Conservation (phyloP, 2,113 vertebrate genomes). For the Eubucco bourcierii region DNA sequence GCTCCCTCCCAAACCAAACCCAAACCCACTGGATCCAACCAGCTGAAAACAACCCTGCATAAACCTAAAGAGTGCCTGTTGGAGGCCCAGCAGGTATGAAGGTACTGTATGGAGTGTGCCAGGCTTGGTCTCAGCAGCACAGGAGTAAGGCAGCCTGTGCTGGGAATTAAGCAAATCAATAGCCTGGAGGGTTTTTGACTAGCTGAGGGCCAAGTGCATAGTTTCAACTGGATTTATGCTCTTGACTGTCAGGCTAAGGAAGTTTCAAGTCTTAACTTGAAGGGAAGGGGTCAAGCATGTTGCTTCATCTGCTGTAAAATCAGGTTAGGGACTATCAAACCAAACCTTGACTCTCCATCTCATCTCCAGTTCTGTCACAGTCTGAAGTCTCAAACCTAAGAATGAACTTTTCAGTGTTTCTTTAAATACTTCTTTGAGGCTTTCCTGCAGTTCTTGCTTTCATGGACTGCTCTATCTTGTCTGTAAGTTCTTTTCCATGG, state of each 20-base stretch:
- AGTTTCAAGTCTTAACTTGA: neutral
- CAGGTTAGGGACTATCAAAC: neutral
- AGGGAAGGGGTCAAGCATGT: neutral
- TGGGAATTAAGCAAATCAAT: neutral
- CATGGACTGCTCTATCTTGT: neutral
- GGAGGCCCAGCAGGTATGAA: neutral
- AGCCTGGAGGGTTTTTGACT: neutral
- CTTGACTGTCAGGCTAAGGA: neutral
- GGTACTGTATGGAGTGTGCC: neutral
- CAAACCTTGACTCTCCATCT: neutral
- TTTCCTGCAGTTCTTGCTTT: neutral
- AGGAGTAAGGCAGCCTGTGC: neutral
- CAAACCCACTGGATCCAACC: neutral
- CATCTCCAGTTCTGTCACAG: neutral
- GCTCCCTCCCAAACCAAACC: no score
- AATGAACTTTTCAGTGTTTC: neutral
- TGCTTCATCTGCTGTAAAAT: neutral
- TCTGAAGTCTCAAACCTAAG: neutral
- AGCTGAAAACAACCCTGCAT: neutral
- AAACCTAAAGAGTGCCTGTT: neutral
- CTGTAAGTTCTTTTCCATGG: neutral
- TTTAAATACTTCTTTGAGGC: neutral
- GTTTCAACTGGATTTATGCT: conserved; percentile 13
- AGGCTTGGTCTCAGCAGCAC: neutral
- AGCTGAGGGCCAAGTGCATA: conserved; percentile 1